Evolutionary conservation across 2,888 invertebrate species (phyloP).

Genomic region (Magallana nippona): DNA sequence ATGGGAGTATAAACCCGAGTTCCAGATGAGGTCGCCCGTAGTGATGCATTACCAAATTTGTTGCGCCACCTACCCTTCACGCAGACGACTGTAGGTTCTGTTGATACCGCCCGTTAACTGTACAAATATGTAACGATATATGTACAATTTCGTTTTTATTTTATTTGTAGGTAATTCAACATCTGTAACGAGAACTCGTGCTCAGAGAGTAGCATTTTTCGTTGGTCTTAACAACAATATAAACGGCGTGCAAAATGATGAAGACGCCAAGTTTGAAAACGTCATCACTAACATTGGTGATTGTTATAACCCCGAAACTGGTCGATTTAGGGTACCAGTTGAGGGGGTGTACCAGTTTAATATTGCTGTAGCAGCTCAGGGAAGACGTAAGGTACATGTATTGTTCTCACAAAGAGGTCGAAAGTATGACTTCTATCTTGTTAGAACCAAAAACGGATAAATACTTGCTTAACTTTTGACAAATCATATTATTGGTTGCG

Average conservation of each 20-base stretch:
- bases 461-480: too few relatives aligned
- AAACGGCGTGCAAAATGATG: conserved; percentile 71
- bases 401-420: background rate
- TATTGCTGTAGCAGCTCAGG: conserved; percentile 78
- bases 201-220: conserved; percentile 74
- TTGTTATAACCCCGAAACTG: conserved; percentile 70
- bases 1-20: too few relatives aligned
- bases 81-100: too few relatives aligned
- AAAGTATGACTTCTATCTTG: too few relatives aligned
- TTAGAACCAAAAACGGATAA: too few relatives aligned
- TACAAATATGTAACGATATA: too few relatives aligned
- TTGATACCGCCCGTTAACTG: too few relatives aligned
- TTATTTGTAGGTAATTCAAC: background rate
- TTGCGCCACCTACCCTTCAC: too few relatives aligned
- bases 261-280: conserved; percentile 73
- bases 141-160: background rate
- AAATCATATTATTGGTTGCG: too few relatives aligned
- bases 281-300: conserved; percentile 77
- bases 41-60: too few relatives aligned
- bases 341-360: conserved; percentile 78
- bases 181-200: background rate
- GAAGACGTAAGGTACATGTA: conserved; percentile 74
- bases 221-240: conserved; percentile 75
- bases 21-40: too few relatives aligned
- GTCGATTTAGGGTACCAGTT: conserved; percentile 75